These are phyloP conservation scores for Trachelus troglodyta DNA, from an alignment of 2,888 invertebrate genomes.

Conservation along the genomic window DNA sequence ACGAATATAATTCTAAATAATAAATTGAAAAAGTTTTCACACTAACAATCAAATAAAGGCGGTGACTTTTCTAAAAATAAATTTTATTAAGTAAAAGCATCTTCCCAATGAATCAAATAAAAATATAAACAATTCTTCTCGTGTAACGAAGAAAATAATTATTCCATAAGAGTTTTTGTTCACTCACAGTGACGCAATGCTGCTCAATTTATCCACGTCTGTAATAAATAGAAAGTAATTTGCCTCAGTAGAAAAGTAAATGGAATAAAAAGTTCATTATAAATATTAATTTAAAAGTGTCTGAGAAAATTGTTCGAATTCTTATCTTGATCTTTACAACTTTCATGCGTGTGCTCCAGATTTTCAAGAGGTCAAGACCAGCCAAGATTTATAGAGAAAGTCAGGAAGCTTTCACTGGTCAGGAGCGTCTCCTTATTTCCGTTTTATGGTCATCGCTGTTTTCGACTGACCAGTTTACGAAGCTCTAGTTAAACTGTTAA, in stretches of 20 bases:
- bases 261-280: background rate
- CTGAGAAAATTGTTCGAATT: conserved; percentile 12
- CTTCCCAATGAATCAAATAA: background rate
- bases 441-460: background rate
- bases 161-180: conserved; percentile 6
- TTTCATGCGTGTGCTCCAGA: conserved; percentile 40
- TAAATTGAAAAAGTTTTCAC: background rate
- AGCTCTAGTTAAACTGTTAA: background rate
- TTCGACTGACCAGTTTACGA: background rate
- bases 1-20: background rate
- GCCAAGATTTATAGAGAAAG: conserved; percentile 40
- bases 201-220: conserved; percentile 47
- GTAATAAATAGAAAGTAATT: conserved; percentile 13
- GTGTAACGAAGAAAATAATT: background rate
- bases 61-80: background rate
- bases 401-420: conserved; percentile 43
- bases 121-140: background rate
- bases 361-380: conserved; percentile 33
- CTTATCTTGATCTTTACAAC: conserved; percentile 29
- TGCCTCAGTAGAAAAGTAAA: conserved; percentile 7
- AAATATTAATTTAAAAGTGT: conserved; percentile 11
- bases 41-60: background rate
- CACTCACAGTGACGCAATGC: conserved; percentile 55
- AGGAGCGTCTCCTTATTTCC: background rate
- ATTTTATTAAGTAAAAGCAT: background rate